A percentile compares a stretch with the other conserved stretches of the same genome.
Conservation (phyloP, 2,113 vertebrate genomes). For the Labeo catla region DNA sequence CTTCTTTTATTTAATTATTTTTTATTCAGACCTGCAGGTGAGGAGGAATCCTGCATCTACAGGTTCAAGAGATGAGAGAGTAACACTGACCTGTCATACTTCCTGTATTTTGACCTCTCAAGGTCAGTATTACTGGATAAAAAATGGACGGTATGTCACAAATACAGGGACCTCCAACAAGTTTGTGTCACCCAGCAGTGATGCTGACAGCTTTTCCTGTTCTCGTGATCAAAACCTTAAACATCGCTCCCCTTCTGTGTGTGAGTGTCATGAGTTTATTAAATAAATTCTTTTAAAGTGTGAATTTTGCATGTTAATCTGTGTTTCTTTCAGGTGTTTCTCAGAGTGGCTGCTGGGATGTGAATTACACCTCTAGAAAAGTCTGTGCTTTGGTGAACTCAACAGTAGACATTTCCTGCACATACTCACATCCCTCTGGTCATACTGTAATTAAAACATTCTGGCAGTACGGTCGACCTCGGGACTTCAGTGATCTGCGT, state of each 20-base stretch:
- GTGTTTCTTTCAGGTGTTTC: not conserved
- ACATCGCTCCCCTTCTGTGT: too few species aligned
- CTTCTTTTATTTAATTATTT: too few species aligned
- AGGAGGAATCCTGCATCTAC: not conserved
- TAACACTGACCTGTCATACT: constrained; percentile 22
- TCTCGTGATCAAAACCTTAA: too few species aligned
- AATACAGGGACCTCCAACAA: too few species aligned
- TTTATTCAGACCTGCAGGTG: constrained; percentile 39
- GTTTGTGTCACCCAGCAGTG: too few species aligned
- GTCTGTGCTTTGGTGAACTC: constrained; percentile 38
- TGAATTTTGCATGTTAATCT: not conserved
- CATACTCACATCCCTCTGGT: constrained; percentile 37
- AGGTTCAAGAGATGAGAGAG: not conserved
- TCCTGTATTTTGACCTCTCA: not conserved
- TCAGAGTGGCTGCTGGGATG: not conserved
- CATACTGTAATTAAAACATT: constrained; percentile 3
- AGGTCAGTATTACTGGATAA: not conserved
- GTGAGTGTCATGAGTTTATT: too few species aligned
- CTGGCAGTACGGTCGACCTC: constrained; percentile 1
- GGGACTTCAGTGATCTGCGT: not conserved
- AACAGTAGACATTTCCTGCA: constrained; percentile 47
- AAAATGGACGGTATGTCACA: too few species aligned
- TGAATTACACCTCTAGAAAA: not conserved
- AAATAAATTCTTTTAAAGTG: not conserved
- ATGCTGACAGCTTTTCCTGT: too few species aligned